Conservation (phyloP, 2,113 vertebrate species). For the Ginglymostoma cirratum region DNA sequence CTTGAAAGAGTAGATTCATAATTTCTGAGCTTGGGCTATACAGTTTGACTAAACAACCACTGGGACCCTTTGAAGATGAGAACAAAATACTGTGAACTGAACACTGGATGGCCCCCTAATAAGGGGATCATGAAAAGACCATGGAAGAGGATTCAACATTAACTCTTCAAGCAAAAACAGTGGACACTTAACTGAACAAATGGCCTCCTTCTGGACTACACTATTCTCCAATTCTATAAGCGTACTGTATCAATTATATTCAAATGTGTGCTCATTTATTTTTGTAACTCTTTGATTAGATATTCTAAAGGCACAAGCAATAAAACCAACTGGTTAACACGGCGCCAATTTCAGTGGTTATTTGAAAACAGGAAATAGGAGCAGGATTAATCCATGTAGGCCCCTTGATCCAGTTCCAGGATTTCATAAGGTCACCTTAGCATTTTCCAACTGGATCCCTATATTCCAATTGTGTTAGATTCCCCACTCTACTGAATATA, state of each 20-base stretch:
- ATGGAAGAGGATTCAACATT: neutral
- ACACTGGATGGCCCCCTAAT: neutral
- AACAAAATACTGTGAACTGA: neutral
- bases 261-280: neutral
- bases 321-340: neutral
- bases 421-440: neutral
- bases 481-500: neutral
- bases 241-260: neutral
- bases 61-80: neutral
- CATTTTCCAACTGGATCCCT: neutral
- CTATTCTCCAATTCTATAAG: neutral
- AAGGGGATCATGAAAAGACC: neutral
- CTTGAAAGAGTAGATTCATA: too few relatives aligned
- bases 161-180: neutral
- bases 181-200: neutral
- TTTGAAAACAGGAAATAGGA: neutral
- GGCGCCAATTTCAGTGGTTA: neutral
- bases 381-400: neutral
- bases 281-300: neutral
- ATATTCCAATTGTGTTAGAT: neutral
- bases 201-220: neutral
- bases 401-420: neutral
- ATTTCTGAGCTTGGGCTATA: neutral
- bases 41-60: neutral
- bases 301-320: neutral